Percentiles rank a stretch among this genome's conserved stretches.
Evolutionary conservation across 2,888 invertebrate species (phyloP).

Genomic region (Drosophila emarginata): DNA sequence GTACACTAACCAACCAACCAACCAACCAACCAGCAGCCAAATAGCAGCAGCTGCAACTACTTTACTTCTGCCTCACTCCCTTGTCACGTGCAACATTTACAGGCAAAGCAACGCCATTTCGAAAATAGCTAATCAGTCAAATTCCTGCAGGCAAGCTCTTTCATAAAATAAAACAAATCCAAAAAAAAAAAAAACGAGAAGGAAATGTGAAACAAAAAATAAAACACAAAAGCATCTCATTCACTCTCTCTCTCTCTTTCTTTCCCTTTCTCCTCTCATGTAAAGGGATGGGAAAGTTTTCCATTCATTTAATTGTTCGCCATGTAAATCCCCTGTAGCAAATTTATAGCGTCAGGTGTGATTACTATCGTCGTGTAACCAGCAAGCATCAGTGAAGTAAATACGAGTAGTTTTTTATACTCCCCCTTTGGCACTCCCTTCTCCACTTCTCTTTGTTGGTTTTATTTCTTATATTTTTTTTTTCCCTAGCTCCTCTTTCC

Average conservation of each 20-base stretch:
- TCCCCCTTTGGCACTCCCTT: too few relatives aligned
- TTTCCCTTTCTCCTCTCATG: neutral
- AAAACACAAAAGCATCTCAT: conserved; percentile 35
- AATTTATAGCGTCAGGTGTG: conserved; percentile 67
- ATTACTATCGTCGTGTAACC: conserved; percentile 55
- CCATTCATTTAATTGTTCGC: conserved; percentile 70
- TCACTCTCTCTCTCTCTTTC: neutral
- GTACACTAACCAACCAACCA: conserved; percentile 22
- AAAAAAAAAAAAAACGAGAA: conserved; percentile 7
- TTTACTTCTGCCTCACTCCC: neutral
- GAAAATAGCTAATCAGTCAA: conserved; percentile 73
- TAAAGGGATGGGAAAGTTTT: conserved; percentile 37
- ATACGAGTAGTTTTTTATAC: neutral
- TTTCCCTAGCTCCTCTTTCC: neutral
- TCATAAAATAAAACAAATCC: neutral
- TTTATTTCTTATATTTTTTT: too few relatives aligned
- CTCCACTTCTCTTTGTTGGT: neutral
- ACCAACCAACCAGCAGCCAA: conserved; percentile 19
- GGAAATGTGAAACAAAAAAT: conserved; percentile 4
- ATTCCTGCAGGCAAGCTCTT: conserved; percentile 46
- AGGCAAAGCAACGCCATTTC: conserved; percentile 50
- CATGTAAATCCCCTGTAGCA: conserved; percentile 55
- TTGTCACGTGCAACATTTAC: conserved; percentile 72
- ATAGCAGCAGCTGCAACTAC: conserved; percentile 22
- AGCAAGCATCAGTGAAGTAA: conserved; percentile 11